Base-by-base conservation (phyloP, 2,888 invertebrate species). In the Cataglyphis albicans region DNA sequence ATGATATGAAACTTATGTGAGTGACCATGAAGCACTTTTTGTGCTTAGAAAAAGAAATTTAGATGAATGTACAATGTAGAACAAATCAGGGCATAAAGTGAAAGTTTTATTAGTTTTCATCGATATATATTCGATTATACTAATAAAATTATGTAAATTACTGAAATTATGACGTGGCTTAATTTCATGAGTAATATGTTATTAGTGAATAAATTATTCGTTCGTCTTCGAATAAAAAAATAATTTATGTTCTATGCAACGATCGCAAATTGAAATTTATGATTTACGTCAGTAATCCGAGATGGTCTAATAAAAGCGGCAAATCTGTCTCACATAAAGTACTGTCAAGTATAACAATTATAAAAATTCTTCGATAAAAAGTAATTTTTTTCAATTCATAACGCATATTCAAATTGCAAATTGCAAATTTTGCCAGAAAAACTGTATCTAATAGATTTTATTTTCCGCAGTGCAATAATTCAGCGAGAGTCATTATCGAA, bases 301-400 rank as follows among this genome's bases (percentile, higher is more conserved):
- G 48, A n/a, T 12, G 44, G 7, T 55, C 21, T 57, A 57, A 57
- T 21, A 57, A 57, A 57, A 57, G 21, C 9, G 10, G 55, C n/a
- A 21, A 57, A 12, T 21, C 12, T 12, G 7, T 57, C 21, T 57
- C 5, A 41, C 12, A 12, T 3, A 12, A 12, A 57, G 21, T 21
- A 21, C 3, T 12, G 55, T 57, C n/a, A 57, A 57, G 21, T 21
- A 57, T 21, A 12, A 57, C 21, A 57, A 35, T n/a, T 9, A 21
- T 6, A 25, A 44, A 74, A 35, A 35, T 75, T 64, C 21, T 64
- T 32, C 12, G 35, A 75, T 35, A 48, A 75, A 44, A 38, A 18
- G 18, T 35, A 18, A 35, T 35, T 48, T 35, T 18, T 35, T 18
- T 9, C 10, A 12, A 18, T 6, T 63, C n/a, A 44, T 15, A 44